Evolutionary conservation across 1,140 invertebrate species (phyloP).

Genomic region (Tyrophagus putrescentiae): DNA sequence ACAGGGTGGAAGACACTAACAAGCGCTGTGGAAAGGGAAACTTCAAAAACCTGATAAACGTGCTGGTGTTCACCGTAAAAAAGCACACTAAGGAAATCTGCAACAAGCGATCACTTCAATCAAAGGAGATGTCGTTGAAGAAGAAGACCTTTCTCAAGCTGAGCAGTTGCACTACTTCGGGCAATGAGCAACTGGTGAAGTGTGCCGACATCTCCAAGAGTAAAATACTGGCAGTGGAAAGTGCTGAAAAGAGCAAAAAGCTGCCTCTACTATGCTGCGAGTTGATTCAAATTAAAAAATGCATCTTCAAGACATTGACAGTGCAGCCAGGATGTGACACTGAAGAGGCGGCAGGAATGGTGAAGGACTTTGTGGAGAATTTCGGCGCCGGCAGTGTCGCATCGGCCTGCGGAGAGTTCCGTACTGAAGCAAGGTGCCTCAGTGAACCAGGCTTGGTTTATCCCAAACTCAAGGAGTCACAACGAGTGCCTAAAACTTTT

Average conservation of each 20-base stretch:
- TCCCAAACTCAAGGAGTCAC: not conserved
- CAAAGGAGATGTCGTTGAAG: not conserved
- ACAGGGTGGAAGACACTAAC: not conserved
- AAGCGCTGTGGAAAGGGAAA: conserved; percentile 5
- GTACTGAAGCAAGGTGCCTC: not conserved
- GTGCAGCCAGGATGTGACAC: not conserved
- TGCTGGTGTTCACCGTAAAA: not conserved
- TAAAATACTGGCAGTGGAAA: not conserved
- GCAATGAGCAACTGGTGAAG: not conserved
- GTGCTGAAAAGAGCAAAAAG: not conserved
- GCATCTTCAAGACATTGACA: not conserved
- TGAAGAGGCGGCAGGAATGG: not conserved
- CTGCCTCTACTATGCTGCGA: conserved; percentile 2
- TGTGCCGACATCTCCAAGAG: not conserved
- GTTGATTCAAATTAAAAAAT: not conserved
- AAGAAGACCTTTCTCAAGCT: conserved; percentile 7
- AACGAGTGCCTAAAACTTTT: not conserved
- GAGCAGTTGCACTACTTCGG: not conserved
- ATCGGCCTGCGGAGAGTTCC: not conserved
- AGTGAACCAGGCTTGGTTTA: not conserved
- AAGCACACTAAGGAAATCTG: not conserved
- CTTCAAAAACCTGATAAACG: not conserved
- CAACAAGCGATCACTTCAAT: not conserved
- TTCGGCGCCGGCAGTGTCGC: not conserved
- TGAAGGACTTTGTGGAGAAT: not conserved